A percentile compares a stretch with the other conserved stretches of the same genome.
These are phyloP conservation scores for Euclidia mi DNA, from an alignment of 2,888 invertebrate species.

Conservation along the genomic window DNA sequence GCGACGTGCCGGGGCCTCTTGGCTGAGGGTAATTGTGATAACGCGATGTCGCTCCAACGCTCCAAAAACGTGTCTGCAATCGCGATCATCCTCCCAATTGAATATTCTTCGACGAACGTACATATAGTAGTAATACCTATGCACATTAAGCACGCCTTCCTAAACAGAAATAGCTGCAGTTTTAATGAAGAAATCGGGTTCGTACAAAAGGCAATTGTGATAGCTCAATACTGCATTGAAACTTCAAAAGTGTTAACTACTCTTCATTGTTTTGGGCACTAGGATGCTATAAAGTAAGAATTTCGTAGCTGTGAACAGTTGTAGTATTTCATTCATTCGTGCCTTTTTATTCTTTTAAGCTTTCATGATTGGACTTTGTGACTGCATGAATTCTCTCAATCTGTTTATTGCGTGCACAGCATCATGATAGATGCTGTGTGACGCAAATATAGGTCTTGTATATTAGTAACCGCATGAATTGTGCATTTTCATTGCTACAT, in stretches of 20 bases:
- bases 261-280: no score
- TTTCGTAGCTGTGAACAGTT: no score
- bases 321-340: no score
- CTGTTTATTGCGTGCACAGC: no score
- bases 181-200: neutral
- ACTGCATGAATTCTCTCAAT: no score
- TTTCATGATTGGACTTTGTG: no score
- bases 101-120: slow-evolving; percentile 7
- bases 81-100: slow-evolving; percentile 43
- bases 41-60: slow-evolving; percentile 59
- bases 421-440: no score
- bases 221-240: neutral
- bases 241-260: slow-evolving; percentile 1
- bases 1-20: slow-evolving; percentile 65
- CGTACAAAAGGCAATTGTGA: slow-evolving; percentile 1
- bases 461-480: no score
- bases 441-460: no score
- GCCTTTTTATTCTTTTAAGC: no score
- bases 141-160: neutral
- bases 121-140: neutral
- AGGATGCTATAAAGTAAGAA: no score
- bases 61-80: slow-evolving; percentile 68
- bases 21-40: slow-evolving; percentile 70
- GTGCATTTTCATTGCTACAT: no score
- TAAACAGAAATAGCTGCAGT: neutral